Base-by-base conservation (phyloP, 2,113 vertebrate species). In the Nesoenas mayeri region DNA sequence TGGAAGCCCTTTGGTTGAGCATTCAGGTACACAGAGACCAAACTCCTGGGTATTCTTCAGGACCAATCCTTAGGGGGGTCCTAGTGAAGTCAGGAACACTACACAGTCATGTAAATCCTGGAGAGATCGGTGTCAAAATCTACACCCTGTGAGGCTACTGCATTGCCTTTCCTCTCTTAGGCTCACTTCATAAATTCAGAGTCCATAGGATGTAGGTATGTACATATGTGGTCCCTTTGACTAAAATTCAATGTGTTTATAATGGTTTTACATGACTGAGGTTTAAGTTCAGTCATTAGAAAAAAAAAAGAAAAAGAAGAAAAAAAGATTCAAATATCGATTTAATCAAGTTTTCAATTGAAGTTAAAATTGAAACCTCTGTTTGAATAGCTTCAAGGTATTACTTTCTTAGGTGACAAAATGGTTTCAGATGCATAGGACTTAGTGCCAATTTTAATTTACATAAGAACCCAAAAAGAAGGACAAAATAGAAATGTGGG, bases 361-460 rank as follows among this genome's bases (percentile, higher is more conserved):
- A 91, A 51, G 66, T 81, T 96, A 70, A 79, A 93, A 94, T 72
- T 64, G 66, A 87, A 94, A 67, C 57, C 40, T 89, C 70, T 88
- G 66, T 71, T 85, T 57, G 91, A 78, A 89, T 62, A 85, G 66
- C 91, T 93, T 85, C 8, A 11, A 92, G 93, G 85, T 85, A 96
- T 80, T 94, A 89, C 77, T 58, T 96, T 95, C 53, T 81, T 78
- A 95, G 78, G 96, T 96, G 95, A 95, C 94, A 97, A 89, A 89
- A 73, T 54, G 57, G 50, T 67, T 96, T 95, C 86, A 82, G 84
- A 73, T 73, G 81, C 74, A 58, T 6, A 31, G 75, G 67, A 82
- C 64, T 92, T 87, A 71, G 79, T 95, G 94, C 90, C 92, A 97
- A 91, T 95, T 96, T 96, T 96, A 95, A 95, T 97, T 93, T 95